A percentile compares a stretch with the other conserved stretches of the same genome.
These are phyloP conservation scores for Melanotus villosus DNA, from an alignment of 2,888 invertebrate genomes.

Conservation along the genomic window DNA sequence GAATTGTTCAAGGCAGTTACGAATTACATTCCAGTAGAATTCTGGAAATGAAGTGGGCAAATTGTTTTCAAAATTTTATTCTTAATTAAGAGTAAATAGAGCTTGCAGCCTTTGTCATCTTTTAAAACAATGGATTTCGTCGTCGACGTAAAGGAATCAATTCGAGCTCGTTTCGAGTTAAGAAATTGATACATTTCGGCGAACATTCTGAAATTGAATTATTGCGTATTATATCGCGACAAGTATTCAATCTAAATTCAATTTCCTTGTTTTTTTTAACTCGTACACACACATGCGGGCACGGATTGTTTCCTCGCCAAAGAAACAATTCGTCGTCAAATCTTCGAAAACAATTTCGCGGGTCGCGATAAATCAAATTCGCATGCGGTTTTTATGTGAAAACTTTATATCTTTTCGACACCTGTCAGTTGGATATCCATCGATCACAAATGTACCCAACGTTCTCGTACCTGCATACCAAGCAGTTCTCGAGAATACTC, in stretches of 20 bases:
- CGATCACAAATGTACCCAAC: constrained; percentile 37
- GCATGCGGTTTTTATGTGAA: constrained; percentile 45
- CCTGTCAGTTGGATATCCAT: constrained; percentile 51
- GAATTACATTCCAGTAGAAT: constrained; percentile 23
- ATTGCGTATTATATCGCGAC: constrained; percentile 26
- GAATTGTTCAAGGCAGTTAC: constrained; percentile 36
- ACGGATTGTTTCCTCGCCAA: constrained; percentile 39
- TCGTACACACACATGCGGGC: constrained; percentile 15
- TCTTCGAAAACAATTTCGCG: constrained; percentile 49
- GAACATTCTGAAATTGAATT: constrained; percentile 16
- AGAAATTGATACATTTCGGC: constrained; percentile 19
- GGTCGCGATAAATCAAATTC: constrained; percentile 52
- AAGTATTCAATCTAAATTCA: constrained; percentile 34
- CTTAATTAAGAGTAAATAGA: constrained; percentile 34
- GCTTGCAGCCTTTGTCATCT: constrained; percentile 14
- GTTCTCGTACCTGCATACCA: constrained; percentile 13
- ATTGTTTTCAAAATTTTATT: constrained; percentile 36
- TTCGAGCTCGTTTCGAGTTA: constrained; percentile 14
- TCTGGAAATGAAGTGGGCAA: constrained; percentile 25
- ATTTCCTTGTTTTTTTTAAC: constrained; percentile 25
- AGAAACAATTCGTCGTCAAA: constrained; percentile 43
- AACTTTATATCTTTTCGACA: constrained; percentile 53
- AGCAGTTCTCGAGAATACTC: too few relatives aligned
- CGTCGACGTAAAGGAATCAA: constrained; percentile 4
- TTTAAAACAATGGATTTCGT: constrained; percentile 17